Base-by-base conservation (phyloP, 1,140 invertebrate species). In the Drosophila equinoxialis region DNA sequence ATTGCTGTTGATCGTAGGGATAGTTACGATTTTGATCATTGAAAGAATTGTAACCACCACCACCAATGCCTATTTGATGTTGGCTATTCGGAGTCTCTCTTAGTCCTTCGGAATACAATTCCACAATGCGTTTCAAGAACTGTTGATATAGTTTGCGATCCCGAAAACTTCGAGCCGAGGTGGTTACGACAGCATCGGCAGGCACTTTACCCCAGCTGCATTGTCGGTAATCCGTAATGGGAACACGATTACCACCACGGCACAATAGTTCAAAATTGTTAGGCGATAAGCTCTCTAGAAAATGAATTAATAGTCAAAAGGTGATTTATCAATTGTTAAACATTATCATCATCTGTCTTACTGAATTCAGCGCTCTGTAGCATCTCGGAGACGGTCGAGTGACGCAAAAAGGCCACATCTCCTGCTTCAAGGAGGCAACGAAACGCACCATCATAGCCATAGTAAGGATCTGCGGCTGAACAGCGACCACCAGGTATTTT, bases 341-440 rank as follows among this genome's bases (percentile, higher is more conserved):
- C 30, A 30, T 48, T 1, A 41, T 26, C 3, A 5, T 0, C 26
- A 14, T 7, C 37, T 3, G 37, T 91, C 93, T 90, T 86, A 95
- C 95, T 92, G 61, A 94, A 94, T 78, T 95, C 94, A 62, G 91
- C 93, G 1, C 91, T 93, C 10, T 93, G 84, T 5, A 95, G 94
- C 92, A 97, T 95, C 92, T 97, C 95, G 14, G 93, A 75, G 5
- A 97, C 95, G 5, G 97, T 98, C 0, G 96, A 96, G 85, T 99
- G 97, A 65, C 96, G 95, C 0, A 99, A 93, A 92, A 99, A 99
- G 0, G 98, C 98, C 57, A 99, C 95, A 58, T 99, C 97, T 35
- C 97, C 98, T 7, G 93, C 93, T 79, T 98, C 97, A 3, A 97
- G 92, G 0, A 99, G 93, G 92, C 98, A 99, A 69, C 94, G 94